Evolutionary conservation across 2,113 vertebrate genomes (phyloP), one percentile per base, ranked within the genome.

Genomic region (Gambusia affinis): DNA sequence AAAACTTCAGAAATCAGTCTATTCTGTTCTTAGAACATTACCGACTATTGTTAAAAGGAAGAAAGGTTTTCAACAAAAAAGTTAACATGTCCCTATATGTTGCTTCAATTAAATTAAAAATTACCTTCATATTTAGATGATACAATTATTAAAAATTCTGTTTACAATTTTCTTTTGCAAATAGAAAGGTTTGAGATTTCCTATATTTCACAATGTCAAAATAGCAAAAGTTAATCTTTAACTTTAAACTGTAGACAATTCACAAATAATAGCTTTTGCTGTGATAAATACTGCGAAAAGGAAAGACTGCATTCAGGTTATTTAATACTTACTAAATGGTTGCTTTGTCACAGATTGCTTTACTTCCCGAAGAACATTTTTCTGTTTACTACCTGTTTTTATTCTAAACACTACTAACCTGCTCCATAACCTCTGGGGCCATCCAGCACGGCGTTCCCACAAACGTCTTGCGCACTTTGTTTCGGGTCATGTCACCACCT

Each of bases 391-490:
- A 14, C 44, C 4, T 5, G 4, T 47, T 47, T 64, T 31, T 29
- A 1, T 14, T 35, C 2, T 29, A 37, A 42, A 61, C 1, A 27
- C 10, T 1, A 79, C 86, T 27, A 28, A 99, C 98, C 96, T 99
- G 98, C 71, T 99, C 98, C 98, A 99, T 99, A 70, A 99, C 97
- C 87, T 99, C 97, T 12, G 97, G 97, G 12, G 97, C 97, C 97
- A 99, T 99, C 97, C 97, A 99, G 85, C 97, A 99, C 28, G 97
- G 97, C 1, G 97, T 99, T 83, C 97, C 97, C 79, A 99, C 97
- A 90, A 99, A 99, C 0, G 97, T 98, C 93, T 98, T 99, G 73
- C 97, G 95, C 84, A 98, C 97, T 97, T 99, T 99, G 92, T 98
- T 99, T 71, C 98, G 94, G 51, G 98, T 99, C 75, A 99, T 97